phyloP scores from a whole-genome alignment of 2,888 invertebrate genomes.

The Gymnocheta viridis region DNA sequence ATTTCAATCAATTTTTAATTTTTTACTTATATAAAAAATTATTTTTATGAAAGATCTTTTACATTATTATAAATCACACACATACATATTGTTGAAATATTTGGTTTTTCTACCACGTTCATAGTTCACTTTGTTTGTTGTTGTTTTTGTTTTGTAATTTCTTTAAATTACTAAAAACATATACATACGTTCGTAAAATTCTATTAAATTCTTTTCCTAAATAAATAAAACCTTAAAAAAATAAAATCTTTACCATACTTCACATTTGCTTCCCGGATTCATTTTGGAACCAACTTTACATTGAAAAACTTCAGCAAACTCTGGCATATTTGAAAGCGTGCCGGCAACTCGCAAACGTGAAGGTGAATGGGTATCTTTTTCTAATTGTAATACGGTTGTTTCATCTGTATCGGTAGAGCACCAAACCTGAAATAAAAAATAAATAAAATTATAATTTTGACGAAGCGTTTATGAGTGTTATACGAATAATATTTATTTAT shows the following conservation, averaged over 20 bases:
- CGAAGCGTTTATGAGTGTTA: no score
- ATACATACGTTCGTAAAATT: slow-evolving; percentile 29
- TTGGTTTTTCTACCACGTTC: slow-evolving; percentile 40
- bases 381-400: slow-evolving; percentile 91
- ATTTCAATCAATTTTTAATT: neutral
- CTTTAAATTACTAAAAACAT: slow-evolving; percentile 28
- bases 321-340: slow-evolving; percentile 91
- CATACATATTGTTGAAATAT: slow-evolving; percentile 63
- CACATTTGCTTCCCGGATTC: slow-evolving; percentile 93
- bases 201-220: slow-evolving; percentile 12
- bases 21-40: slow-evolving; percentile 60
- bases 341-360: slow-evolving; percentile 93
- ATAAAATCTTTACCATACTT: slow-evolving; percentile 87
- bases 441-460: no score
- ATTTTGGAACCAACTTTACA: slow-evolving; percentile 89
- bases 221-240: neutral
- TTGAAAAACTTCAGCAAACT: slow-evolving; percentile 91
- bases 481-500: no score
- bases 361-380: slow-evolving; percentile 96
- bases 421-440: slow-evolving; percentile 86
- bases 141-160: slow-evolving; percentile 27
- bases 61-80: slow-evolving; percentile 64
- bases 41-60: slow-evolving; percentile 66
- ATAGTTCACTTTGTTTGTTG: slow-evolving; percentile 55
- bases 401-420: slow-evolving; percentile 94